Percentiles rank a stretch among this genome's conserved stretches.
Conservation (phyloP, 2,113 vertebrate genomes). For the Pteronura brasiliensis region DNA sequence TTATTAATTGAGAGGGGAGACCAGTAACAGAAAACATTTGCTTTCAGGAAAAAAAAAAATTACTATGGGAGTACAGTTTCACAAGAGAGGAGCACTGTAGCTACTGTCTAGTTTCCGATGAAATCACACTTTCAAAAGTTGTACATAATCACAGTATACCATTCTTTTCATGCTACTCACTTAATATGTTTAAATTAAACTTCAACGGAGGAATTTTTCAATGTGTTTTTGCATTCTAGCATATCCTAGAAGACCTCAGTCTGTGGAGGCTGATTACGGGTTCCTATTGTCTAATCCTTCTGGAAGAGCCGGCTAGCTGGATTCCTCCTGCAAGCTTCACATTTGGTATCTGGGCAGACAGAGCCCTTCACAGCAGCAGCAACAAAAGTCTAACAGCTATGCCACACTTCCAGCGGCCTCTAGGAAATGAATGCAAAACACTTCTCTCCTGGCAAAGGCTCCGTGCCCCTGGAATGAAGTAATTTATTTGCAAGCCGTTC, state of each 20-base stretch:
- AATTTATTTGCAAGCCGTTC: constrained; percentile 70
- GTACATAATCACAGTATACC: not conserved
- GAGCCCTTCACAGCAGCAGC: constrained; percentile 52
- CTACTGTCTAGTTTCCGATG: not conserved
- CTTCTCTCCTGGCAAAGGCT: constrained; percentile 58
- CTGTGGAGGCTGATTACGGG: constrained; percentile 65
- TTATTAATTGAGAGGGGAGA: constrained; percentile 30
- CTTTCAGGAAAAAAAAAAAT: not conserved
- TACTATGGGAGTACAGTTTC: not conserved
- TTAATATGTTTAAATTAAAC: constrained; percentile 57
- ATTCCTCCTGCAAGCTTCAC: constrained; percentile 52
- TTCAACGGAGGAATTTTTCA: constrained; percentile 42
- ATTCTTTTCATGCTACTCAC: not conserved
- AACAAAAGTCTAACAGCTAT: constrained; percentile 54
- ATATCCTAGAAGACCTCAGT: constrained; percentile 60
- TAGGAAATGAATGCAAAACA: constrained; percentile 71
- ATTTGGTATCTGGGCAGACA: constrained; percentile 66
- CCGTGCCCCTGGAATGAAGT: constrained; percentile 60
- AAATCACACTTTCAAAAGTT: not conserved
- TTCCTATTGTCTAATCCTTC: constrained; percentile 60
- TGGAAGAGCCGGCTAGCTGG: constrained; percentile 32
- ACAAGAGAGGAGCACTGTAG: not conserved
- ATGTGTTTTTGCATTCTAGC: constrained; percentile 41
- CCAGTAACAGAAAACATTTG: not conserved
- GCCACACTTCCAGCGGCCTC: constrained; percentile 53